Evolutionary conservation across 2,888 invertebrate genomes (phyloP).

Genomic region (Ctena decussata): DNA sequence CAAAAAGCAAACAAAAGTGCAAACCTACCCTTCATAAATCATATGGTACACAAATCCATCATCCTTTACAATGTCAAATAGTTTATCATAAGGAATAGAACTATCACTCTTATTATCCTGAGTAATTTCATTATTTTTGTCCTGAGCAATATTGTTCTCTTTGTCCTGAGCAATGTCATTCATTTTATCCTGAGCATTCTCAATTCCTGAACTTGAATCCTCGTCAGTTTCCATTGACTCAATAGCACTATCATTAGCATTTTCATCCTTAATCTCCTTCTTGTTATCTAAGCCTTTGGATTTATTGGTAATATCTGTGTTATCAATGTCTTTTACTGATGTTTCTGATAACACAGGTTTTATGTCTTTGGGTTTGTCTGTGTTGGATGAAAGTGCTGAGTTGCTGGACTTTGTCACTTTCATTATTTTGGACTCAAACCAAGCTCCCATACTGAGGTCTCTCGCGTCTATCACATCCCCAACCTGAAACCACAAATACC

Average conservation of each 20-base stretch:
- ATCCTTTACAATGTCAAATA: slow-evolving; percentile 64
- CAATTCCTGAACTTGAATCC: background rate
- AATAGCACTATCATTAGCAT: slow-evolving; percentile 53
- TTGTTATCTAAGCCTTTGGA: slow-evolving; percentile 7
- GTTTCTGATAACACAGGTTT: slow-evolving; percentile 56
- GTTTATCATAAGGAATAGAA: slow-evolving; percentile 30
- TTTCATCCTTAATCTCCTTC: slow-evolving; percentile 45
- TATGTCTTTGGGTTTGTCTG: slow-evolving; percentile 13
- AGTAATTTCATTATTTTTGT: background rate
- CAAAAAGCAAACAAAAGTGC: too few relatives aligned
- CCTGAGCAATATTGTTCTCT: too few relatives aligned
- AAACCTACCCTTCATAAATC: slow-evolving; percentile 84
- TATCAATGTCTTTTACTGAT: background rate
- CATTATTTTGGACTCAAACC: slow-evolving; percentile 91
- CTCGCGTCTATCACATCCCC: slow-evolving; percentile 91
- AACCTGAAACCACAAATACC: slow-evolving; percentile 82
- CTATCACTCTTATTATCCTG: slow-evolving; percentile 38
- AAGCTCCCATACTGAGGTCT: slow-evolving; percentile 90
- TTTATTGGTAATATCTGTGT: background rate
- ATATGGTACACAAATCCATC: slow-evolving; percentile 82
- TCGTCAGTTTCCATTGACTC: slow-evolving; percentile 62
- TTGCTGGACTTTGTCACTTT: slow-evolving; percentile 68
- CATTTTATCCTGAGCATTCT: slow-evolving; percentile 15
- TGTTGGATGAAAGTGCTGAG: slow-evolving; percentile 11
- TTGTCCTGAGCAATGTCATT: slow-evolving; percentile 35